These are phyloP conservation scores for Hydrolagus affinis DNA, from an alignment of 2,113 vertebrate species.

Conservation along the genomic window DNA sequence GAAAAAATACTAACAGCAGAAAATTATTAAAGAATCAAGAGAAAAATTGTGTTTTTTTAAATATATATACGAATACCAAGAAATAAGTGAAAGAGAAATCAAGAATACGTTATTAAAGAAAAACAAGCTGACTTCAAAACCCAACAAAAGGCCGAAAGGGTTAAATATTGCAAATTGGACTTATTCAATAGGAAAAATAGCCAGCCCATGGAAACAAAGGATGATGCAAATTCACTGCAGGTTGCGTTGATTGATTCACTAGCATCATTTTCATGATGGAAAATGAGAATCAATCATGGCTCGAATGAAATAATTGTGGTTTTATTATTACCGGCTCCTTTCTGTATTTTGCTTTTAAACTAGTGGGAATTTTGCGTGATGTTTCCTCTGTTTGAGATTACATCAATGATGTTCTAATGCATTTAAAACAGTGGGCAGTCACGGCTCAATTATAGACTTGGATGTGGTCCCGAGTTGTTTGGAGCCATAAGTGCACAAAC, in stretches of 20 bases:
- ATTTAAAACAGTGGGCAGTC: neutral
- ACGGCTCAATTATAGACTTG: neutral
- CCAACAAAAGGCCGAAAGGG: neutral
- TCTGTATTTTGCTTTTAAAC: neutral
- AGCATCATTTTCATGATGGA: neutral
- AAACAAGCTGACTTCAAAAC: neutral
- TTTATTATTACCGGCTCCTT: no score
- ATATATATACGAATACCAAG: no score
- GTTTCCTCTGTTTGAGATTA: neutral
- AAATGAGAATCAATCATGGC: neutral
- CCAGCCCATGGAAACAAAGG: neutral
- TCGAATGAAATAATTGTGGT: neutral
- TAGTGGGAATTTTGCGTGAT: neutral
- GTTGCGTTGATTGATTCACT: neutral
- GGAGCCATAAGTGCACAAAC: neutral
- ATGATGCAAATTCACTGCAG: neutral
- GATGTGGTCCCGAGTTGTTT: neutral
- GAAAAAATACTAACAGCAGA: neutral
- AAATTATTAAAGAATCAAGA: neutral
- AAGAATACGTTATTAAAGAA: neutral
- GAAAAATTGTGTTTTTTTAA: no score
- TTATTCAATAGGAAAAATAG: neutral
- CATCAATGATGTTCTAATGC: neutral
- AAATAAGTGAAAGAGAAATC: no score
- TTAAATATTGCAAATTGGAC: neutral